phyloP scores from a whole-genome alignment of 2,113 vertebrate genomes.

The Anolis carolinensis region DNA sequence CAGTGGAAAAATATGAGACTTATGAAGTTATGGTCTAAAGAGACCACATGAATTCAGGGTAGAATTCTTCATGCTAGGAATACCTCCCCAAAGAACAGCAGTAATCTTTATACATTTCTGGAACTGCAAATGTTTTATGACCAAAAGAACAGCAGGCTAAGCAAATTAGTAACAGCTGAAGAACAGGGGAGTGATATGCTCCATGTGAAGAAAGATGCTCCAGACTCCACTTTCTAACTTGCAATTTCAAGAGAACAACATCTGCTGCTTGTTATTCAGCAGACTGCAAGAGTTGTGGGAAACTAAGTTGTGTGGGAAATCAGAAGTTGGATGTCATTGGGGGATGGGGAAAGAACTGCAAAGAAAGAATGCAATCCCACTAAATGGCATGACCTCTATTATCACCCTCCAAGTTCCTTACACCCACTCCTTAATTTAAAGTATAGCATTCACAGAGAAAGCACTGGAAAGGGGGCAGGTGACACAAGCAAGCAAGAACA shows the following conservation, averaged over 20 bases:
- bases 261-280: slow-evolving; percentile 68
- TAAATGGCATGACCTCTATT: slow-evolving; percentile 62
- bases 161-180: slow-evolving; percentile 41
- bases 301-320: slow-evolving; percentile 40
- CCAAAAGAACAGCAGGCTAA: slow-evolving; percentile 28
- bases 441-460: not conserved
- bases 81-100: slow-evolving; percentile 12
- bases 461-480: slow-evolving; percentile 24
- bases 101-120: slow-evolving; percentile 14
- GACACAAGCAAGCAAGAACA: not conserved
- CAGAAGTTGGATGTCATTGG: slow-evolving; percentile 43
- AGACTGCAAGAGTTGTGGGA: slow-evolving; percentile 45
- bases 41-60: slow-evolving; percentile 17
- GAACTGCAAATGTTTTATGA: slow-evolving; percentile 1
- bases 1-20: slow-evolving; percentile 10
- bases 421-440: slow-evolving; percentile 9
- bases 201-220: slow-evolving; percentile 49
- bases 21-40: slow-evolving; percentile 15
- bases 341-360: not conserved
- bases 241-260: slow-evolving; percentile 56
- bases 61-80: not conserved
- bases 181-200: slow-evolving; percentile 46
- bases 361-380: slow-evolving; percentile 45
- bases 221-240: slow-evolving; percentile 60
- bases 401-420: slow-evolving; percentile 46